Evolutionary conservation across 2,113 vertebrate species (phyloP).

Genomic region (Strix aluco): DNA sequence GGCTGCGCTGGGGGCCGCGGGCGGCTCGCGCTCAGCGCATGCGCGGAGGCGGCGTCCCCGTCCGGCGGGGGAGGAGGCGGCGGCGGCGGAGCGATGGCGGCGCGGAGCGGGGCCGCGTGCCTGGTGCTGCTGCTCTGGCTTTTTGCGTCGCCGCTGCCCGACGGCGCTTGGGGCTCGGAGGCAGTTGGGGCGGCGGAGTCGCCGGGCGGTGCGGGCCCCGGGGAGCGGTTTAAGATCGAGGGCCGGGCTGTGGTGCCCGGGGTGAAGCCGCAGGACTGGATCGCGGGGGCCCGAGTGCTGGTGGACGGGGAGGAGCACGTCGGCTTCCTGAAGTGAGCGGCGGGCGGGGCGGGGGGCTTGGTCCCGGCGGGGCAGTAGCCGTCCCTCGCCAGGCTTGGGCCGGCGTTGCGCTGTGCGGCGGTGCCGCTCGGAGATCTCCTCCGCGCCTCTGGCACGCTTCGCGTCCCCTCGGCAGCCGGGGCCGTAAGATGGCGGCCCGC

Average conservation of each 20-base stretch:
- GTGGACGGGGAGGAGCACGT: conserved; percentile 94
- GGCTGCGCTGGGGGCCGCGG: too few relatives aligned
- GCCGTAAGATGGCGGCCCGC: background rate
- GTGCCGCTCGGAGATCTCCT: background rate
- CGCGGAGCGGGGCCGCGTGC: background rate
- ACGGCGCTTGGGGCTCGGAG: conserved; percentile 67
- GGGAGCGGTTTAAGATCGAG: conserved; percentile 92
- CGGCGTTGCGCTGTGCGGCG: background rate
- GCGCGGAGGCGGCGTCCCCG: background rate
- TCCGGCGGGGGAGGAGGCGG: too few relatives aligned
- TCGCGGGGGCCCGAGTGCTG: conserved; percentile 85
- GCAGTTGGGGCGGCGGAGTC: conserved; percentile 34
- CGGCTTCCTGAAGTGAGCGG: conserved; percentile 89
- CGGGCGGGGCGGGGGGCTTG: background rate
- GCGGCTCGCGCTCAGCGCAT: background rate
- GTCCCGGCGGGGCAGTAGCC: background rate
- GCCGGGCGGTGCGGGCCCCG: conserved; percentile 38
- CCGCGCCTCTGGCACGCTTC: background rate
- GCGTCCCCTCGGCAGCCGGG: accelerated
- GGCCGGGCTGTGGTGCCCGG: conserved; percentile 91
- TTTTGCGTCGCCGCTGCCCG: conserved; percentile 43
- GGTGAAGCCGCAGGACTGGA: conserved; percentile 92
- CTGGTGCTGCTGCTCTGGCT: conserved; percentile 43
- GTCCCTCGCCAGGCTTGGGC: background rate
- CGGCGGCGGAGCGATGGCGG: background rate